Evolutionary conservation across 2,113 vertebrate genomes (phyloP), one percentile per base, ranked within the genome.

Genomic region (Anguilla japonica): DNA sequence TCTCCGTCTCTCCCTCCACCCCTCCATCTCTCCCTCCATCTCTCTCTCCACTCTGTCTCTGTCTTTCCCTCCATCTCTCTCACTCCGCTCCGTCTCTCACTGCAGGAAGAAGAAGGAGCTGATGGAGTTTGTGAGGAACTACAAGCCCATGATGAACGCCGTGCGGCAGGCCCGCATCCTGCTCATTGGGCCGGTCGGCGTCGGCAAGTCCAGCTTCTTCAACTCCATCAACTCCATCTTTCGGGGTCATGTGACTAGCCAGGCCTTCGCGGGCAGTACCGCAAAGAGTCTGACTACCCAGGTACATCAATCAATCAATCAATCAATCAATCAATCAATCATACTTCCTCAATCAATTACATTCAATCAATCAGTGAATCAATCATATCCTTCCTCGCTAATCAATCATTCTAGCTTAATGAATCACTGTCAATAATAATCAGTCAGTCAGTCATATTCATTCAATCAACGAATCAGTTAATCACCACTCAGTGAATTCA

Each of bases 121-220:
- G 67, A 94, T 93, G 89, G 89, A 92, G 53, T n/a, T 40, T 81
- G 93, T 96, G 22, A 57, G 87, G 87, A 75, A 0, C 1, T 96
- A 94, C 86, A 90, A 91, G 79, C 93, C 95, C 84, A 90, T 46
- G 26, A 84, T 90, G 71, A 90, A 88, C 84, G 67, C 0, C 0
- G 87, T 95, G 85, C 86, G 90, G 71, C 39, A 94, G 89, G 91
- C 93, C 88, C 90, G 88, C 26, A 90, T 96, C 92, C 93, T 96
- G 60, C 89, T 96, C 87, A 90, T 96, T 90, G 96, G 95, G 79
- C 95, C 93, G 6, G 41, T 92, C 83, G 93, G 93, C 26, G 92
- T 89, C 75, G 95, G 95, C 81, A 96, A 96, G 88, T 95, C 95
- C 71, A 96, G 94, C 85, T 95, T 97, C 92, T 95, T 96, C 90